Conservation (phyloP, 2,113 vertebrate species). For the Candoia aspera region DNA sequence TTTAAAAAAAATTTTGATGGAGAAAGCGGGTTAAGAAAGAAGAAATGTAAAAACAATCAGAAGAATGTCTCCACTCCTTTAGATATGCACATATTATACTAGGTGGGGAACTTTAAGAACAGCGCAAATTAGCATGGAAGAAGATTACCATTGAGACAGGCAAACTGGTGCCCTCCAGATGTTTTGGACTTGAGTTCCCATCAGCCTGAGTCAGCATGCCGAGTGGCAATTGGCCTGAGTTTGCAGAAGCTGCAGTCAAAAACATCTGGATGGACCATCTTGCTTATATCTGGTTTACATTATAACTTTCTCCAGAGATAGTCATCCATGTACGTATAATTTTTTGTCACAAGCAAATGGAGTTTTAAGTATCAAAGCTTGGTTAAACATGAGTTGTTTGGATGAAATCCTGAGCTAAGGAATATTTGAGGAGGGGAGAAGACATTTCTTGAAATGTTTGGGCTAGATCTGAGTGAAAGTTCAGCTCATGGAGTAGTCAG, state of each 20-base stretch:
- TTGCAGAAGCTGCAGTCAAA: not conserved
- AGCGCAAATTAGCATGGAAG: not conserved
- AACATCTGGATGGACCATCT: not conserved
- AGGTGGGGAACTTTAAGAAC: not conserved
- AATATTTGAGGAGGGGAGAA: not conserved
- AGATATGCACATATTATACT: not conserved
- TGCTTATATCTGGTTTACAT: not conserved
- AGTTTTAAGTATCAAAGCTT: not conserved
- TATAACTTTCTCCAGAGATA: constrained; percentile 1
- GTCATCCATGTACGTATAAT: not conserved
- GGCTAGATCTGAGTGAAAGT: constrained; percentile 21
- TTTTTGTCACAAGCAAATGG: constrained; percentile 8
- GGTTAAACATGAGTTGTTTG: constrained; percentile 3
- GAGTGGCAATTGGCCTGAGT: not conserved
- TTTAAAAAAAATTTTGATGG: not conserved
- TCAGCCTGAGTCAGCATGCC: not conserved
- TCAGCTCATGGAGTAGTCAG: constrained; percentile 23
- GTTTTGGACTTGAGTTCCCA: not conserved
- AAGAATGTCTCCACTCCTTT: not conserved
- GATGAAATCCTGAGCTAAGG: constrained; percentile 17
- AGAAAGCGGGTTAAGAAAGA: not conserved
- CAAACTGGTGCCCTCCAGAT: not conserved
- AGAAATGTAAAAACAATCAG: not conserved
- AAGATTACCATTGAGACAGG: not conserved
- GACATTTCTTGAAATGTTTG: constrained; percentile 27